A percentile compares a stretch with the other conserved stretches of the same genome.
phyloP scores from a whole-genome alignment of 2,888 invertebrate species.

The Hydriomena furcata region DNA sequence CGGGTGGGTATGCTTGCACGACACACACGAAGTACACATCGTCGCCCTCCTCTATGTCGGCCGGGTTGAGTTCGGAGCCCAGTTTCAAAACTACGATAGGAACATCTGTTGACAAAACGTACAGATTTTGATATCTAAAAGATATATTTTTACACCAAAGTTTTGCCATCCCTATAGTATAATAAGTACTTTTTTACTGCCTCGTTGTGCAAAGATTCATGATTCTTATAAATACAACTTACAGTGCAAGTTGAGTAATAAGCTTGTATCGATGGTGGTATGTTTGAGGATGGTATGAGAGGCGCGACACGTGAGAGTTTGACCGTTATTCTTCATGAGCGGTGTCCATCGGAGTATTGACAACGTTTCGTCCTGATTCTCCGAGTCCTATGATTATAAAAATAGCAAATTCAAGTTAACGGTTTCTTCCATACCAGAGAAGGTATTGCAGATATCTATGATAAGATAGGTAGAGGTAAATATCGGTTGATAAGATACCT shows the following conservation, averaged over 20 bases:
- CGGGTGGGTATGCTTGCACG: slow-evolving; percentile 78
- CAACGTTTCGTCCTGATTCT: slow-evolving; percentile 91
- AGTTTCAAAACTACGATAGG: slow-evolving; percentile 71
- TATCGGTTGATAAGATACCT: slow-evolving; percentile 46
- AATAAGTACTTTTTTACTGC: too few species aligned
- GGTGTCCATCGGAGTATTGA: slow-evolving; percentile 91
- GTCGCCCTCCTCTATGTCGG: slow-evolving; percentile 78
- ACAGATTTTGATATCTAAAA: slow-evolving; percentile 6
- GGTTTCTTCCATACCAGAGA: too few species aligned
- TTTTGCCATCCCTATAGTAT: too few species aligned
- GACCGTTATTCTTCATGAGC: slow-evolving; percentile 90
- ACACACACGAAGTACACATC: slow-evolving; percentile 78
- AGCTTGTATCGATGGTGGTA: slow-evolving; percentile 89
- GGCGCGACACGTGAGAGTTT: slow-evolving; percentile 91
- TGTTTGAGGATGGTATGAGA: slow-evolving; percentile 89
- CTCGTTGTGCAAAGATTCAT: too few species aligned
- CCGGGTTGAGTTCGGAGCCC: slow-evolving; percentile 73
- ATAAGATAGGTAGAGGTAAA: background rate
- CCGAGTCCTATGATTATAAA: slow-evolving; percentile 86
- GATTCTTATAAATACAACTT: slow-evolving; percentile 70
- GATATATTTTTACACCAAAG: slow-evolving; percentile 2
- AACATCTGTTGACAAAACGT: slow-evolving; percentile 53
- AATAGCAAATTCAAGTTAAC: background rate
- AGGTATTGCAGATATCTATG: too few species aligned
- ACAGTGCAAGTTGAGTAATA: slow-evolving; percentile 95